These are phyloP conservation scores for Sinella curviseta DNA, from an alignment of 1,140 invertebrate genomes.

Conservation along the genomic window DNA sequence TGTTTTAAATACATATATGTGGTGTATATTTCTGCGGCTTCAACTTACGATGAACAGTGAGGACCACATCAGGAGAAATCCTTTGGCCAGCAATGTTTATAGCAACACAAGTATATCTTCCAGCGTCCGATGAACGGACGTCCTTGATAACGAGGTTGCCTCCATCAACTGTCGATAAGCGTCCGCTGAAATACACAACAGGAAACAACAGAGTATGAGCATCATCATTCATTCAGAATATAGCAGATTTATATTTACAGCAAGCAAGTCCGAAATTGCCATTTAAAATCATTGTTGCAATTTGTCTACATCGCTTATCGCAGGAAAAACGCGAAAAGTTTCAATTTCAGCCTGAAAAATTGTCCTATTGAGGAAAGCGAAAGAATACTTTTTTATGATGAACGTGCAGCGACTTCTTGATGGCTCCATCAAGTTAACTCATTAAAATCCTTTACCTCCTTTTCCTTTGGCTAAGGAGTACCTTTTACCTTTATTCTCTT, in stretches of 20 bases:
- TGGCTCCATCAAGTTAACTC: background rate
- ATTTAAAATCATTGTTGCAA: too few species aligned
- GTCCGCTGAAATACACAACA: conserved; percentile 13
- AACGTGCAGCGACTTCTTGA: background rate
- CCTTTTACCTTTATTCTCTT: background rate
- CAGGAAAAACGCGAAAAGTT: too few species aligned
- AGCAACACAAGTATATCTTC: conserved; percentile 59
- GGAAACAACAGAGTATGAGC: too few species aligned
- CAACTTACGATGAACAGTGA: conserved; percentile 49
- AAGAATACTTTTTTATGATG: too few species aligned
- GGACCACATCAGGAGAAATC: conserved; percentile 43
- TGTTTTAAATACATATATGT: too few species aligned
- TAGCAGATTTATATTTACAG: too few species aligned
- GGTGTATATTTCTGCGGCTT: too few species aligned
- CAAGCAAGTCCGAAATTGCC: too few species aligned
- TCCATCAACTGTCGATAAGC: conserved; percentile 43
- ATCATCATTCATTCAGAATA: too few species aligned
- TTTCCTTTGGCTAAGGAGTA: background rate
- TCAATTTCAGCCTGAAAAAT: background rate
- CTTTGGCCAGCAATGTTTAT: conserved; percentile 59
- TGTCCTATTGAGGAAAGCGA: background rate
- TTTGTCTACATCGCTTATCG: too few species aligned
- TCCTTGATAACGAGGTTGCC: conserved; percentile 58
- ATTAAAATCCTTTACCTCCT: background rate
- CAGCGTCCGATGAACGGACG: conserved; percentile 56